Conservation (phyloP, 1,140 invertebrate species). For the Caerostris darwini region DNA sequence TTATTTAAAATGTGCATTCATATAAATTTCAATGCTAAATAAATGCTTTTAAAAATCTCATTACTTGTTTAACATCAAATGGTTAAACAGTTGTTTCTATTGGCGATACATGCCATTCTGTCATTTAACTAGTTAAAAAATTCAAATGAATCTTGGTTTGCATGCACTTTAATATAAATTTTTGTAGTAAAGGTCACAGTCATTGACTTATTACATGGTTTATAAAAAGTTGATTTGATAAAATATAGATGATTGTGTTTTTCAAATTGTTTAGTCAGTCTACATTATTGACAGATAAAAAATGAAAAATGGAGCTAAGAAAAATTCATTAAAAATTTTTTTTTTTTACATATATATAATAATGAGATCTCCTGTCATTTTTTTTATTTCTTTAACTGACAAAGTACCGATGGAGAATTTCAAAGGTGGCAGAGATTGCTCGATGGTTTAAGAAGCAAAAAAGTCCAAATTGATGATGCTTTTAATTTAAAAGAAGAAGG, state of each 20-base stretch:
- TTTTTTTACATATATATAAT: not conserved
- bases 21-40: no score
- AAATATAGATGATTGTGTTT: not conserved
- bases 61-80: no score
- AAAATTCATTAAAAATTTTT: not conserved
- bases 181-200: no score
- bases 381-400: conserved; percentile 36
- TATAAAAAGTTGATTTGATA: not conserved
- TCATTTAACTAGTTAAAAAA: no score
- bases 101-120: no score
- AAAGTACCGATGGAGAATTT: conserved; percentile 81
- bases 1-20: no score
- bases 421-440: conserved; percentile 81
- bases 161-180: no score
- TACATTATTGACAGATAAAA: not conserved
- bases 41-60: no score
- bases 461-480: conserved; percentile 81
- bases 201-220: not conserved
- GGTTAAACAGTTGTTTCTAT: no score
- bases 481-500: conserved; percentile 79
- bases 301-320: not conserved
- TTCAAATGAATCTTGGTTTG: no score
- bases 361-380: no score
- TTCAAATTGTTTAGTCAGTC: not conserved
- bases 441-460: conserved; percentile 81